Base-by-base conservation (phyloP, 2,113 vertebrate genomes). In the Gymnobelideus leadbeateri region DNA sequence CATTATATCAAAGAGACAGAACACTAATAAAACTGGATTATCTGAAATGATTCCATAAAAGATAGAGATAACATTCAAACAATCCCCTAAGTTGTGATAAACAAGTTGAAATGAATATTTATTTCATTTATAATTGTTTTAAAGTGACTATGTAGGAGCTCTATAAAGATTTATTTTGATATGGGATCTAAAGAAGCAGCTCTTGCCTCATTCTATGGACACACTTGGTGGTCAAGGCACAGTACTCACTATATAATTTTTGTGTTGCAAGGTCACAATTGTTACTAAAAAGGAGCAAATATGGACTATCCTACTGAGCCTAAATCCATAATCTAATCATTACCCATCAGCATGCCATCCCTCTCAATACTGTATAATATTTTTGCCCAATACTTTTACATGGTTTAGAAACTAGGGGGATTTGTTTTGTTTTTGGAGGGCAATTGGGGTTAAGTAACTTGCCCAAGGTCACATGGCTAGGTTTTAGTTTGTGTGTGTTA, bases 201-300 rank as follows among this genome's bases (percentile, higher is more conserved):
- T 94, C 37, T 95, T 91, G 50, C 25, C 94, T 93, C 89, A 92
- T 1, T 94, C 8, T 6, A 47, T 89, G 55, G 55, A 26, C 28
- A 94, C 93, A 31, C 91, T 47, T 93, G 92, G 31, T 53, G 93
- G 43, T 93, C 90, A 51, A 93, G 28, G 28, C 19, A 91, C 10
- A 77, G n/a, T 43, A n/a, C 37, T 19, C 37, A 77, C 16, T 43
- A 77, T 96, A 90, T 57, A 95, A 91, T 96, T 24, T 93, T 93
- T 43, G 91, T 95, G 57, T 84, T 91, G 53, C 91, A 94, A 91
- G 90, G 95, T 91, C 93, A 0, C 61, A 57, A 77, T 43, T 93
- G 21, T 51, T 91, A 97, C 47, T 52, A 92, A 96, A 19, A 77
- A 89, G 68, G 2, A 97, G 96, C 53, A 91, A 95, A 97, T 96